Conservation (phyloP, 1,140 invertebrate genomes). For the Bombus pascuorum region DNA sequence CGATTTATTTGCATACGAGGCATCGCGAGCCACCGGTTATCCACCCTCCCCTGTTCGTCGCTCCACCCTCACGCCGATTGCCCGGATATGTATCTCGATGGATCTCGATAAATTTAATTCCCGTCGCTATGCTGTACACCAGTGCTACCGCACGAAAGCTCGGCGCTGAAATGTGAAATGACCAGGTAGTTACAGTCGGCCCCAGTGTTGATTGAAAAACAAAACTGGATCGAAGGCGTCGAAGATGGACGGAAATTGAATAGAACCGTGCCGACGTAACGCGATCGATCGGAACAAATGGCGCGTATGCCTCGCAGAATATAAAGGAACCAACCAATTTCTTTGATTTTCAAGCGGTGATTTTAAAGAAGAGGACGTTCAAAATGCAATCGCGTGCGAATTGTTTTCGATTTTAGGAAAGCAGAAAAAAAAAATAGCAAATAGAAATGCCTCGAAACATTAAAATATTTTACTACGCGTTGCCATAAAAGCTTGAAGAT, state of each 20-base stretch:
- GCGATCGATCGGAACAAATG: neutral
- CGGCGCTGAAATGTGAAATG: slow-evolving; percentile 33
- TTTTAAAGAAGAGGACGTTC: neutral
- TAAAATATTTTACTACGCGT: neutral
- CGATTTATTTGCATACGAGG: slow-evolving; percentile 63
- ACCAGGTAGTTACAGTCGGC: slow-evolving; percentile 19
- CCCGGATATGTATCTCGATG: slow-evolving; percentile 44
- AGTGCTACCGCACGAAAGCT: neutral
- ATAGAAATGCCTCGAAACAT: neutral
- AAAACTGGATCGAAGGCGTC: neutral
- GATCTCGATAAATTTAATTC: slow-evolving; percentile 63
- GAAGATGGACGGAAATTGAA: neutral
- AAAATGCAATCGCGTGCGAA: no score
- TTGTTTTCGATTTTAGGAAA: no score
- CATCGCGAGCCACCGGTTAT: neutral
- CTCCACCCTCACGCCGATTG: slow-evolving; percentile 1
- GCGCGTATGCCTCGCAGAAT: neutral
- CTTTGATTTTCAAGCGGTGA: neutral
- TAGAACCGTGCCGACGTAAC: neutral
- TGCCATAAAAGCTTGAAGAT: neutral
- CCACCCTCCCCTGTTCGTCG: neutral
- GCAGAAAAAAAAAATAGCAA: no score
- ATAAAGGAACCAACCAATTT: neutral
- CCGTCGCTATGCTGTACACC: neutral
- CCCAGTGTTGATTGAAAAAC: slow-evolving; percentile 41